These are phyloP conservation scores for Trachurus trachurus DNA, from an alignment of 2,797 vertebrate species.

Conservation along the genomic window DNA sequence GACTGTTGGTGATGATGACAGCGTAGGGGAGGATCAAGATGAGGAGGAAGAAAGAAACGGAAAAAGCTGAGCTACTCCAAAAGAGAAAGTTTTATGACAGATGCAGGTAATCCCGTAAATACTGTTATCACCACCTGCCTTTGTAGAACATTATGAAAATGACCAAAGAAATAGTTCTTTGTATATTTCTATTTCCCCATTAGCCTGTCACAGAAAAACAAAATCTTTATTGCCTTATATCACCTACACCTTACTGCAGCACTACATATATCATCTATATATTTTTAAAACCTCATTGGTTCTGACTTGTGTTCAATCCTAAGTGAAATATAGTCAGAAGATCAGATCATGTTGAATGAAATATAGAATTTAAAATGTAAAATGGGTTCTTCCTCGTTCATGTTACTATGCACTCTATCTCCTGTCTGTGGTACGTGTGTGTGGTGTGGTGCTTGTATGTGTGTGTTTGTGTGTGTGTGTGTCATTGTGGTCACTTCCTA, in stretches of 20 bases:
- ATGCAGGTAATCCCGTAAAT: constrained; percentile 4
- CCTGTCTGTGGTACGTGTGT: constrained; percentile 6
- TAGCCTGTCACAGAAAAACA: constrained; percentile 15
- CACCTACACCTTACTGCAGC: not conserved
- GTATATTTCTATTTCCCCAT: constrained; percentile 38
- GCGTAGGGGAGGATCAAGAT: constrained; percentile 26
- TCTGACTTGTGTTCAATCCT: not conserved
- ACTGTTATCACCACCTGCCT: constrained; percentile 52
- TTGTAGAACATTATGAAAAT: constrained; percentile 29
- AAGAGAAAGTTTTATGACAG: constrained; percentile 27
- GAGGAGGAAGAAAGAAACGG: constrained; percentile 36
- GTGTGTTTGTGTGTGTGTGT: constrained; percentile 10
- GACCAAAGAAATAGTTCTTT: constrained; percentile 54
- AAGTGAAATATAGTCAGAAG: not conserved
- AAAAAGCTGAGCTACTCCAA: constrained; percentile 30
- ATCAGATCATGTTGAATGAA: constrained; percentile 18
- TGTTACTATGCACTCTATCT: not conserved
- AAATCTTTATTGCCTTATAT: not conserved
- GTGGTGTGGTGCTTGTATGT: constrained; percentile 2
- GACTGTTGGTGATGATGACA: constrained; percentile 13
- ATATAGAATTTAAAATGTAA: constrained; percentile 1
- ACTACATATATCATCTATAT: not conserved
- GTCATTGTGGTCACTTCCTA: constrained; percentile 26
- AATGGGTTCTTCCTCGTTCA: not conserved
- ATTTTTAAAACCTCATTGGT: constrained; percentile 11